Conservation (phyloP, 2,113 vertebrate species). For the Phaetusa simplex region DNA sequence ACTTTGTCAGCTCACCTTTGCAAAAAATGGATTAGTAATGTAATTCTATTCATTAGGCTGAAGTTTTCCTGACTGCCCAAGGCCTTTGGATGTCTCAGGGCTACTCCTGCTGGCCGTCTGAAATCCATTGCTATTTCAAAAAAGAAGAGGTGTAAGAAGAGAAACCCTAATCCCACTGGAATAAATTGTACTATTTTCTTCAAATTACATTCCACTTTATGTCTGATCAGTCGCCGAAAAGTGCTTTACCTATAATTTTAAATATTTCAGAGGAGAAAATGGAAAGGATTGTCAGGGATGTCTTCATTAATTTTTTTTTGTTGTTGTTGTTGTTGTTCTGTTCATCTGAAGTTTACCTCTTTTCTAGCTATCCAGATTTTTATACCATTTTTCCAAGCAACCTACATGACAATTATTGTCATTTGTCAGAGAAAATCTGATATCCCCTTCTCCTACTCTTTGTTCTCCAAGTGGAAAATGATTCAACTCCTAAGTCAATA, state of each 20-base stretch:
- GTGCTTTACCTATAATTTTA: background rate
- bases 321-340: background rate
- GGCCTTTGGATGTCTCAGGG: background rate
- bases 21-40: background rate
- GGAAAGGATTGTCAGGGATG: background rate
- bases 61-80: background rate
- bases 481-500: background rate
- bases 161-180: background rate
- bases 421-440: background rate
- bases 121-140: background rate
- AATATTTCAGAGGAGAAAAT: background rate
- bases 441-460: background rate
- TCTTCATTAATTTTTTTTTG: background rate
- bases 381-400: background rate
- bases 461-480: background rate
- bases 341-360: background rate
- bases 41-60: background rate
- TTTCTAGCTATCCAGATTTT: background rate
- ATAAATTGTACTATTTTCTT: background rate
- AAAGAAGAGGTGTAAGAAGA: background rate
- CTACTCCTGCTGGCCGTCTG: background rate
- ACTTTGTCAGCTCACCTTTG: background rate
- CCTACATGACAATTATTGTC: background rate
- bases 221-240: background rate
- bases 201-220: background rate